Conservation (phyloP, 1,140 invertebrate genomes). For the Caenorhabditis brenneri region DNA sequence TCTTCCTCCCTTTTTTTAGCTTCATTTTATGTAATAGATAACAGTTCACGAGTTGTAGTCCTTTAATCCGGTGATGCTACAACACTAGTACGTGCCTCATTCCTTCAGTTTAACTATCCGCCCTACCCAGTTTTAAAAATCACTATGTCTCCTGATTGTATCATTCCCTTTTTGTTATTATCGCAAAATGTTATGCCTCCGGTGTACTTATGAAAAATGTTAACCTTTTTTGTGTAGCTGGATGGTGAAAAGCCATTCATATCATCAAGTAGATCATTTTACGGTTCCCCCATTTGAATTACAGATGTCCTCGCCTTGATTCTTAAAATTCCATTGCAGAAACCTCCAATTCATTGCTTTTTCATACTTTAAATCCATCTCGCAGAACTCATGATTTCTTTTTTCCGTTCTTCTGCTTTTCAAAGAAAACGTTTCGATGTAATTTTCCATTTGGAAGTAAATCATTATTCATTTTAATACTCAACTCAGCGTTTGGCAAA, state of each 20-base stretch:
- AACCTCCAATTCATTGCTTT: not conserved
- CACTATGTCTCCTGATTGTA: not conserved
- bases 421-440: not conserved
- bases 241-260: not conserved
- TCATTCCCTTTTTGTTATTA: not conserved
- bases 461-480: not conserved
- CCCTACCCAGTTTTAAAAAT: too few species aligned
- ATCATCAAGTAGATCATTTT: slow-evolving; percentile 14
- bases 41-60: slow-evolving; percentile 30
- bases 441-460: too few species aligned
- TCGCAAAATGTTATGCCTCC: not conserved
- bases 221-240: not conserved
- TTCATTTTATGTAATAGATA: not conserved
- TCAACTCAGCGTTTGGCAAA: slow-evolving; percentile 3
- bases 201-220: not conserved
- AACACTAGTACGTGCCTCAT: not conserved
- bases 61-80: slow-evolving; percentile 10
- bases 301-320: not conserved
- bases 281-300: not conserved
- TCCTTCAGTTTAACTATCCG: not conserved
- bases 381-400: not conserved
- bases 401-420: not conserved
- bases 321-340: not conserved
- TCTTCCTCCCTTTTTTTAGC: too few species aligned
- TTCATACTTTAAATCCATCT: not conserved